phyloP scores from a whole-genome alignment of 2,797 vertebrate genomes.

The Mormyrops boulengeri region DNA sequence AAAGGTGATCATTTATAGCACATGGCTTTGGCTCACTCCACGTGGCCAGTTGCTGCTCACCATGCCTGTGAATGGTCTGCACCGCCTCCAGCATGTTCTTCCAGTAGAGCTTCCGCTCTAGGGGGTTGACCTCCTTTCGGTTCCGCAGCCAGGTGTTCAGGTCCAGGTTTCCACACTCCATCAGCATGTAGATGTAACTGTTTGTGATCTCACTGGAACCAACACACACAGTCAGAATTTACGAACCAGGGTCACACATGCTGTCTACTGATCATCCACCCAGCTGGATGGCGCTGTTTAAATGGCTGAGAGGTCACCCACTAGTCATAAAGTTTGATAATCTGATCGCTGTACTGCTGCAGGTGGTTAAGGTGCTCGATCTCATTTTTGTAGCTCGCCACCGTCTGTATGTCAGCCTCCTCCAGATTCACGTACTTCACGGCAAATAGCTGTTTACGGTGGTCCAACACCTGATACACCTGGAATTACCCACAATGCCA shows the following conservation, averaged over 20 bases:
- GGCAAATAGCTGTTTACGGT: slow-evolving; percentile 85
- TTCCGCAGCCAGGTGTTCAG: slow-evolving; percentile 94
- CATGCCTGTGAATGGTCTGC: slow-evolving; percentile 88
- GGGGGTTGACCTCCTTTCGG: slow-evolving; percentile 77
- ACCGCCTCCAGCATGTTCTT: slow-evolving; percentile 97
- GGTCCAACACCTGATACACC: slow-evolving; percentile 93
- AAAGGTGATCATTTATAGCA: neutral
- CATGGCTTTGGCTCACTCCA: neutral
- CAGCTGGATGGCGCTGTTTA: neutral
- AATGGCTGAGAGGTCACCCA: slow-evolving; percentile 54
- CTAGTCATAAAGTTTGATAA: slow-evolving; percentile 91
- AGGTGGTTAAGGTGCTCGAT: slow-evolving; percentile 88
- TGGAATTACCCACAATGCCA: slow-evolving; percentile 37
- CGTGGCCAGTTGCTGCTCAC: slow-evolving; percentile 47
- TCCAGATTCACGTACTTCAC: slow-evolving; percentile 88
- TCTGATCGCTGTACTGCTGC: slow-evolving; percentile 91
- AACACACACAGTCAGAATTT: slow-evolving; percentile 3
- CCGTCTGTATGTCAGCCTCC: slow-evolving; percentile 81
- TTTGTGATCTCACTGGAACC: slow-evolving; percentile 81
- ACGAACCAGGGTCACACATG: neutral
- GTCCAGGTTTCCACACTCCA: slow-evolving; percentile 96
- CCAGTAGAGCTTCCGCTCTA: slow-evolving; percentile 95
- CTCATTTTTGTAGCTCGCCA: slow-evolving; percentile 94
- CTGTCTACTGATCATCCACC: neutral
- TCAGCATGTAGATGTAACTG: slow-evolving; percentile 88